Conservation (phyloP, 2,113 vertebrate genomes). For the Tricholaema leucomelas region DNA sequence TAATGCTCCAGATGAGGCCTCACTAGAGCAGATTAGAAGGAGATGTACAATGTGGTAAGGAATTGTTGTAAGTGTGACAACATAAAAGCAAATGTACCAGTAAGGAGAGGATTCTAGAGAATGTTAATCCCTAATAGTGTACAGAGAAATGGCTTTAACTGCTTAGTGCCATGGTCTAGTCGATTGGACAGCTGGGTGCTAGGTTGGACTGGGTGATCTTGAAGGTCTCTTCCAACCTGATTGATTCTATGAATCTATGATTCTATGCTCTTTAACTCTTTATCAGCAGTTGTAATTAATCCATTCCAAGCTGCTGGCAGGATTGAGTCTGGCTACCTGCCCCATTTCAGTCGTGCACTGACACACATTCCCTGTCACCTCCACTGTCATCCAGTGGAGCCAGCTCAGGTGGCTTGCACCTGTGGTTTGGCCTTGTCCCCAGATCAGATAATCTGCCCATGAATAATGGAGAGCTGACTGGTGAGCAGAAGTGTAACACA, state of each 20-base stretch:
- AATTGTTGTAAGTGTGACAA: not conserved
- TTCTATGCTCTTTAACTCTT: not conserved
- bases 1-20: no score
- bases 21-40: no score
- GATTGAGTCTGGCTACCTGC: not conserved
- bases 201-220: no score
- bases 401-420: not conserved
- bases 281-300: not conserved
- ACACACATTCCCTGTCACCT: not conserved
- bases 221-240: no score
- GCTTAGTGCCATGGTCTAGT: no score
- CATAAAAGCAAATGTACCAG: not conserved
- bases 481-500: not conserved
- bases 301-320: not conserved
- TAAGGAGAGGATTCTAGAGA: not conserved
- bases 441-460: not conserved
- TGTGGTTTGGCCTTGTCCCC: accelerated
- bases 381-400: not conserved
- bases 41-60: not conserved
- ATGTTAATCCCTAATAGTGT: not conserved
- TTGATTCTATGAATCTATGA: no score
- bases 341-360: accelerated
- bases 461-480: constrained; percentile 23
- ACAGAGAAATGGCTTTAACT: not conserved
- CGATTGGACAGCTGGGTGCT: no score